These are phyloP conservation scores for Platypus cylindrus DNA, from an alignment of 2,888 invertebrate species.

Conservation along the genomic window DNA sequence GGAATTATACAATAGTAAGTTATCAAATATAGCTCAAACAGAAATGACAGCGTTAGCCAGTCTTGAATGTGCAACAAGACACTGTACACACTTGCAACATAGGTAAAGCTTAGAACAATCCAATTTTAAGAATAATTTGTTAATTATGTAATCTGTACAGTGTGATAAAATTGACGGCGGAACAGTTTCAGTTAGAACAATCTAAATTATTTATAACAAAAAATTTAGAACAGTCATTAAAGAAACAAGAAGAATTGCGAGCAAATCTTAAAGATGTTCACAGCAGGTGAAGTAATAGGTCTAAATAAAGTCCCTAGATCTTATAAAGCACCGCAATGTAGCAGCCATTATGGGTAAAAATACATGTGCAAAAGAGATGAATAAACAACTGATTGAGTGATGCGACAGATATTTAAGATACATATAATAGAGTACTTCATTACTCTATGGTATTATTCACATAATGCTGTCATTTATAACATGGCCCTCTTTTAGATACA, in stretches of 20 bases:
- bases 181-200: slow-evolving; percentile 38
- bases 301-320: too few species aligned
- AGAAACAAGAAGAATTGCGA: slow-evolving; percentile 22
- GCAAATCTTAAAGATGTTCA: slow-evolving; percentile 7
- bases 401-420: too few species aligned
- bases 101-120: slow-evolving; percentile 17
- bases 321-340: too few species aligned
- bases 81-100: slow-evolving; percentile 39
- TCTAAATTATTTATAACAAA: slow-evolving; percentile 39
- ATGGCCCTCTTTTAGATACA: too few species aligned
- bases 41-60: slow-evolving; percentile 39
- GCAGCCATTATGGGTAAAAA: too few species aligned
- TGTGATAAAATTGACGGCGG: slow-evolving; percentile 33
- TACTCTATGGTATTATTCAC: too few species aligned
- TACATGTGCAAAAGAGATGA: too few species aligned
- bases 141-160: slow-evolving; percentile 3
- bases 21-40: slow-evolving; percentile 42
- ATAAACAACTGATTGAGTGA: too few species aligned
- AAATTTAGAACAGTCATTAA: slow-evolving; percentile 35
- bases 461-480: too few species aligned
- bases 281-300: slow-evolving; percentile 11
- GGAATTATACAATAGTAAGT: slow-evolving; percentile 60
- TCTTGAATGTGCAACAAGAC: slow-evolving; percentile 40
- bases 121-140: slow-evolving; percentile 1
- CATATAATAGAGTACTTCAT: too few species aligned